Percentiles rank a stretch among this genome's conserved stretches.
These are phyloP conservation scores for Agonopterix arenella DNA, from an alignment of 2,888 invertebrate species.

Conservation along the genomic window DNA sequence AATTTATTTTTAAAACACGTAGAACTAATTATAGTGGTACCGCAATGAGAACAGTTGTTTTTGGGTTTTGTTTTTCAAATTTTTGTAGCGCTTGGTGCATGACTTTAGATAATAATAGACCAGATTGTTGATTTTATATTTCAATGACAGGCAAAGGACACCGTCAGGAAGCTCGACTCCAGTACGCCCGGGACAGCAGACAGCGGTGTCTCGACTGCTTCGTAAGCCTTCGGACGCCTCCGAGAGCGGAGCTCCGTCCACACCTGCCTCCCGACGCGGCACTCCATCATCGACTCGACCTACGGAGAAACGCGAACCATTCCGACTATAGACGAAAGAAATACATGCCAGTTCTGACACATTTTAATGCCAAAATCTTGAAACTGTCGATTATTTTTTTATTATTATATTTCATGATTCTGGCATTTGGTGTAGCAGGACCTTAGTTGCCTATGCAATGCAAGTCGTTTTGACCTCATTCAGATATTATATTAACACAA, in stretches of 20 bases:
- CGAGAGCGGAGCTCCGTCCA: constrained; percentile 76
- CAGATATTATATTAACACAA: constrained; percentile 18
- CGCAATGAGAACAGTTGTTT: not conserved
- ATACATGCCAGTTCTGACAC: constrained; percentile 9
- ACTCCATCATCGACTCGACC: constrained; percentile 58
- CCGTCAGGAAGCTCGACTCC: constrained; percentile 87
- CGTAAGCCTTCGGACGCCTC: constrained; percentile 83
- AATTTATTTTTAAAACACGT: not conserved
- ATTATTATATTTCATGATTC: too few relatives aligned
- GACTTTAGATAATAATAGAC: constrained; percentile 1
- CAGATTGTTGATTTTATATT: constrained; percentile 13
- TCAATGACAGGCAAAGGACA: constrained; percentile 80
- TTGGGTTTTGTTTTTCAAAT: not conserved
- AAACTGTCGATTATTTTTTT: constrained; percentile 7
- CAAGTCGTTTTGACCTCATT: constrained; percentile 39
- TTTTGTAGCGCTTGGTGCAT: constrained; percentile 19
- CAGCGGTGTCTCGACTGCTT: constrained; percentile 79
- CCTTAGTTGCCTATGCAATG: constrained; percentile 21
- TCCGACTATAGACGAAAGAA: constrained; percentile 79
- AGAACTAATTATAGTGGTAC: too few relatives aligned
- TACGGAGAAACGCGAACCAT: constrained; percentile 81
- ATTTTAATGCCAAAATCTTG: constrained; percentile 13
- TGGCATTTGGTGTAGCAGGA: constrained; percentile 2
- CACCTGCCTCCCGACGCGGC: constrained; percentile 56
- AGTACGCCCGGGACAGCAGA: constrained; percentile 79